Conservation (phyloP, 2,888 invertebrate species). For the Sipunculus nudus region DNA sequence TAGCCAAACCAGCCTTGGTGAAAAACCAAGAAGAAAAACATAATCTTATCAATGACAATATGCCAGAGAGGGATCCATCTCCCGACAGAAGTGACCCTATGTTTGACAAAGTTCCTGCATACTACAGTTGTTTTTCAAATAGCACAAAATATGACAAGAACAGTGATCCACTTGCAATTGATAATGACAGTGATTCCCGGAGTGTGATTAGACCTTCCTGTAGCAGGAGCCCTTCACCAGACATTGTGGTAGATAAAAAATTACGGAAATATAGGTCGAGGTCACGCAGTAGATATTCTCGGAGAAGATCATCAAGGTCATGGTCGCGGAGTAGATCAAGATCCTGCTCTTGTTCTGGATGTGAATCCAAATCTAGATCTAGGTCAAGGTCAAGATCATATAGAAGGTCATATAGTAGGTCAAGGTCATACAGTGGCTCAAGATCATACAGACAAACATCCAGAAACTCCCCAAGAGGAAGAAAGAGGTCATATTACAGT, state of each 20-base stretch:
- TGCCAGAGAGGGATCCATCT: constrained; percentile 39
- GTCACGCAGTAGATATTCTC: neutral
- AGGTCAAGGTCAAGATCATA: neutral
- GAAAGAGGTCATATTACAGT: no score
- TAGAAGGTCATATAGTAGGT: constrained; percentile 3
- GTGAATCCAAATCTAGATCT: neutral
- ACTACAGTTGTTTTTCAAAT: constrained; percentile 61
- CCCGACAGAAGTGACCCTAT: constrained; percentile 31
- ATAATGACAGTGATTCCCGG: no score
- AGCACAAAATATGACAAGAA: constrained; percentile 56
- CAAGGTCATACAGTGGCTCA: constrained; percentile 1
- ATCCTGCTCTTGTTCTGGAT: constrained; percentile 1
- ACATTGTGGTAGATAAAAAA: no score
- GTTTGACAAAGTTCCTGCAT: constrained; percentile 55
- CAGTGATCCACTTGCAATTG: neutral
- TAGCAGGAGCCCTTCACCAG: no score
- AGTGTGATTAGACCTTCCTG: no score
- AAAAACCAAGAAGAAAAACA: constrained; percentile 4
- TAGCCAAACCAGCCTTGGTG: constrained; percentile 3
- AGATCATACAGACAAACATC: constrained; percentile 1
- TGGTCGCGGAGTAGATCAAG: neutral
- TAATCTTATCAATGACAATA: neutral
- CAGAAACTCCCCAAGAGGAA: neutral
- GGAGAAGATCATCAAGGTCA: neutral
- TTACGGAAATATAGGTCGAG: neutral